A percentile compares a stretch with the other conserved stretches of the same genome.
Evolutionary conservation across 2,888 invertebrate species (phyloP).

Genomic region (Itoplectis maculator): DNA sequence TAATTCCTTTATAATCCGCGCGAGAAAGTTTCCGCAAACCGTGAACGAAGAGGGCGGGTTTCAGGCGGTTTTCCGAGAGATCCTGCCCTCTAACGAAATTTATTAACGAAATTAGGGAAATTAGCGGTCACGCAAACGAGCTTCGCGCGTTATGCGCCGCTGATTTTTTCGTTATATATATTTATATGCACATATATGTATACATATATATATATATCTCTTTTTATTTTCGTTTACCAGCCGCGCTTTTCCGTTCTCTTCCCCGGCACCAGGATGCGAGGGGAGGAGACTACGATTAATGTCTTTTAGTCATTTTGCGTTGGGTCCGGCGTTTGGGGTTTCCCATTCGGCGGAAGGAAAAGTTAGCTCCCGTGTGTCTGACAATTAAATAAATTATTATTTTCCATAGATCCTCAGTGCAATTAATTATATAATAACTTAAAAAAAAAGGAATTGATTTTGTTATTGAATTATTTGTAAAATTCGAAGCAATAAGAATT

Average conservation of each 20-base stretch:
- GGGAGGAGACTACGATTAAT: constrained; percentile 59
- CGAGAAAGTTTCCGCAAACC: constrained; percentile 76
- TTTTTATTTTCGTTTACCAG: constrained; percentile 44
- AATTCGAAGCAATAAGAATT: no score
- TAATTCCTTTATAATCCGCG: constrained; percentile 81
- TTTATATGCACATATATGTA: constrained; percentile 22
- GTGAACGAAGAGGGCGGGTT: constrained; percentile 54
- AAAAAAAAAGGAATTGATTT: constrained; percentile 17
- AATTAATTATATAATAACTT: background rate
- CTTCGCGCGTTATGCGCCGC: constrained; percentile 68
- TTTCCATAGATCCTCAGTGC: background rate
- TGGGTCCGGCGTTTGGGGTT: constrained; percentile 33
- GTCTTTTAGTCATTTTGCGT: constrained; percentile 61
- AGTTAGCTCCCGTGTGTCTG: constrained; percentile 26
- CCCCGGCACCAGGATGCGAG: constrained; percentile 25
- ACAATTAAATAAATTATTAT: constrained; percentile 44
- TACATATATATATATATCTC: constrained; percentile 26
- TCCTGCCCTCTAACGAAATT: constrained; percentile 73
- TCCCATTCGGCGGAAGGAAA: constrained; percentile 34
- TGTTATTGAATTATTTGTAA: no score
- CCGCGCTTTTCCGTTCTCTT: constrained; percentile 44
- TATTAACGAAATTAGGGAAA: constrained; percentile 81
- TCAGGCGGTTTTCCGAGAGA: constrained; percentile 44
- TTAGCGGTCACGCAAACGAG: constrained; percentile 74
- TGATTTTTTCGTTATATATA: constrained; percentile 62